phyloP scores from a whole-genome alignment of 2,113 vertebrate genomes.

The Pedionomus torquatus region DNA sequence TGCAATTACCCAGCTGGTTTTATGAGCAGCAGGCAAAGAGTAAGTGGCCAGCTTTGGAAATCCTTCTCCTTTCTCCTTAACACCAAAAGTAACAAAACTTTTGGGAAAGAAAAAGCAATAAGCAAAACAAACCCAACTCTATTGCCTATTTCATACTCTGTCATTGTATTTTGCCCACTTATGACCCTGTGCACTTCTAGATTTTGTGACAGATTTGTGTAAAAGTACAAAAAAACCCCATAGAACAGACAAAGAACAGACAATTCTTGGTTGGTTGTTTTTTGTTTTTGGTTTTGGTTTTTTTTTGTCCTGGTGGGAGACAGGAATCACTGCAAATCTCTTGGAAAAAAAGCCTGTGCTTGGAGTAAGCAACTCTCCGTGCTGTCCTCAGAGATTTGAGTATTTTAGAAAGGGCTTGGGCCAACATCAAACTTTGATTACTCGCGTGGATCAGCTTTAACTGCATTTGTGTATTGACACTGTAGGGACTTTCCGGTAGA shows the following conservation, averaged over 20 bases:
- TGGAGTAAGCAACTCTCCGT: background rate
- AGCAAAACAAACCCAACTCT: background rate
- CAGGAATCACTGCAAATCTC: background rate
- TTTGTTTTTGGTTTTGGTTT: background rate
- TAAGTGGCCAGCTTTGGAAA: background rate
- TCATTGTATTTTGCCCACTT: background rate
- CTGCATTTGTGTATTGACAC: background rate
- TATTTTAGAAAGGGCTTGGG: background rate
- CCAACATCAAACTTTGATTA: background rate
- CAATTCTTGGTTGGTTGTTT: background rate
- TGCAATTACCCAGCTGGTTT: background rate
- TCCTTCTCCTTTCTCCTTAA: background rate
- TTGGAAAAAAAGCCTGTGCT: background rate
- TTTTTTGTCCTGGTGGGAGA: background rate
- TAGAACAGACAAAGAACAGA: background rate
- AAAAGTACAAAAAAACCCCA: background rate
- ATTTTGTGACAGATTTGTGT: background rate
- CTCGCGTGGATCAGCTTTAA: background rate
- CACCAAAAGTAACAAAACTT: background rate
- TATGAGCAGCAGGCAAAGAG: background rate
- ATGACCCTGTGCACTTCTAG: background rate
- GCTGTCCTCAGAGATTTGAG: background rate
- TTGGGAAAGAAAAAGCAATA: background rate
- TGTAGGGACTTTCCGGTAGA: background rate
- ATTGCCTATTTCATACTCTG: background rate